These are phyloP conservation scores for Sitta carolinensis DNA, from an alignment of 2,797 vertebrate genomes.

Conservation along the genomic window DNA sequence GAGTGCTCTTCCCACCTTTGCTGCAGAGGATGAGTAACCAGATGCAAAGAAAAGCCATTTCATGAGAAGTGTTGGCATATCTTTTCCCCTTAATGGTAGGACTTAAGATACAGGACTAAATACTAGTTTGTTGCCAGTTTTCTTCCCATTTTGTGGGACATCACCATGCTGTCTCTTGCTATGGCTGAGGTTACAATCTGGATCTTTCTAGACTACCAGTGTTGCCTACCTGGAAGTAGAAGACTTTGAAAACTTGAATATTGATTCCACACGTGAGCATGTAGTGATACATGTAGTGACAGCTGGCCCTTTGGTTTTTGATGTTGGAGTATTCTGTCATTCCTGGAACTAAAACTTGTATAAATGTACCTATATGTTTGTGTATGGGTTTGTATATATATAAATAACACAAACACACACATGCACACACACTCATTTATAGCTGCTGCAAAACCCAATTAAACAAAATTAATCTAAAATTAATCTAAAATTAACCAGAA, in stretches of 20 bases:
- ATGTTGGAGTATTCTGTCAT: neutral
- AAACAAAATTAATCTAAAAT: neutral
- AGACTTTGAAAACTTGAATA: neutral
- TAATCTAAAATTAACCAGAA: neutral
- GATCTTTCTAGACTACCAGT: neutral
- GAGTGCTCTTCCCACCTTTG: neutral
- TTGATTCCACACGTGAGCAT: neutral
- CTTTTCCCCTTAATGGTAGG: neutral
- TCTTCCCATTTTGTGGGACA: neutral
- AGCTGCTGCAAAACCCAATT: neutral
- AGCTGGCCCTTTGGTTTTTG: neutral
- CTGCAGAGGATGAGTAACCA: neutral
- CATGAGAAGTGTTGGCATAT: neutral
- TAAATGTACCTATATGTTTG: accelerated
- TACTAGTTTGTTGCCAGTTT: neutral
- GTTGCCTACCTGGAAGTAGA: neutral
- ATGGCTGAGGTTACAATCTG: neutral
- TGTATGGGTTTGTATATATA: accelerated
- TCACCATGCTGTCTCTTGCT: neutral
- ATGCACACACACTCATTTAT: neutral
- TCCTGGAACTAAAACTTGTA: neutral
- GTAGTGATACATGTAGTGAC: neutral
- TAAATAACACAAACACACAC: accelerated
- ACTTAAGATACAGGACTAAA: neutral
- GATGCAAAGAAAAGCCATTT: neutral